Percentiles rank a stretch among this genome's conserved stretches.
Conservation (phyloP, 1,140 invertebrate species). For the Nasonia giraulti region DNA sequence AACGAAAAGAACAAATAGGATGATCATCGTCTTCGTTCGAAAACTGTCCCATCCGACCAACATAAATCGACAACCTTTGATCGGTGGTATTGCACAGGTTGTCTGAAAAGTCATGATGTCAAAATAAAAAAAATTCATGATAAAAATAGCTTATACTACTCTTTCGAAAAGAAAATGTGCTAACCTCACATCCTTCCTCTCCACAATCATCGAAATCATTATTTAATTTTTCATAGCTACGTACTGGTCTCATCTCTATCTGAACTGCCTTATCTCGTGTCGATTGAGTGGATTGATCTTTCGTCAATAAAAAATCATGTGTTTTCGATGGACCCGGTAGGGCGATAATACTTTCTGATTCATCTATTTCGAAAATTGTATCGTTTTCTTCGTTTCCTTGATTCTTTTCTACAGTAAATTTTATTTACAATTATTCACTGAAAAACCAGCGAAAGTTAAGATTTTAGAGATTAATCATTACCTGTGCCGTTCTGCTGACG, state of each 20-base stretch:
- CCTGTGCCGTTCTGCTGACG: conserved; percentile 4
- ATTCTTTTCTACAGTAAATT: neutral
- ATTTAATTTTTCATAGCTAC: conserved; percentile 50
- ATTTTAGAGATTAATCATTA: neutral
- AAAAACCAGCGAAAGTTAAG: neutral
- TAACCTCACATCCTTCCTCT: conserved; percentile 32
- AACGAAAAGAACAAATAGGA: conserved; percentile 63
- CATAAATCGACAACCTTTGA: conserved; percentile 51
- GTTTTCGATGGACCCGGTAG: conserved; percentile 37
- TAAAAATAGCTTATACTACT: neutral
- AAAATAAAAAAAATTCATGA: neutral
- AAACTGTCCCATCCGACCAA: conserved; percentile 70
- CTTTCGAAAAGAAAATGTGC: neutral
- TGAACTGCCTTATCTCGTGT: conserved; percentile 50
- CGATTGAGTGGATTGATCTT: neutral
- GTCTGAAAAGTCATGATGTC: conserved; percentile 36
- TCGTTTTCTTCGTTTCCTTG: conserved; percentile 23
- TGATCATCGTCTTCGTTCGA: conserved; percentile 65
- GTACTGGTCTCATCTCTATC: conserved; percentile 53
- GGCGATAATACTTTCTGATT: neutral
- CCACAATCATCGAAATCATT: conserved; percentile 52
- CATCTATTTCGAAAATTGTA: neutral
- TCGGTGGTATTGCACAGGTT: conserved; percentile 27
- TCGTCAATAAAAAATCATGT: neutral
- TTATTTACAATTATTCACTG: neutral